Evolutionary conservation across 1,140 invertebrate species (phyloP).

Genomic region (Cephus cinctus): DNA sequence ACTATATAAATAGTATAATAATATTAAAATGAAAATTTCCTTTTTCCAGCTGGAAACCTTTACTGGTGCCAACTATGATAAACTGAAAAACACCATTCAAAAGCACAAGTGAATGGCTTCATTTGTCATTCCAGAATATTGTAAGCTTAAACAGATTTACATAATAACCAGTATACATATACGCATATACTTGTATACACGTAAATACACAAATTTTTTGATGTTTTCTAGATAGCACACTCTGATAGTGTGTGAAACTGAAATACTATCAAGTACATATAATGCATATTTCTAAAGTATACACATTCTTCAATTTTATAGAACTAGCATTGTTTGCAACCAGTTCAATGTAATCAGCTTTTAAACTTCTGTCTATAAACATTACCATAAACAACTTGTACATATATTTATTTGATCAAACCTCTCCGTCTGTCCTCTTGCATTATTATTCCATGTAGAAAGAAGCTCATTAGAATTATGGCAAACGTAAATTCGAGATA

Average conservation of each 20-base stretch:
- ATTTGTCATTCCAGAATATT: constrained; percentile 6
- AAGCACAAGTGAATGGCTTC: constrained; percentile 56
- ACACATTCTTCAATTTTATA: background rate
- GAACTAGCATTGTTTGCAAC: background rate
- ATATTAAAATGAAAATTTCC: constrained; percentile 22
- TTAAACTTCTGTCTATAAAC: background rate
- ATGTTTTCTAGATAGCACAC: background rate
- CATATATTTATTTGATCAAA: too few species aligned
- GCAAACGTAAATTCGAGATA: too few species aligned
- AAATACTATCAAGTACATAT: too few species aligned
- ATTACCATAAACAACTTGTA: too few species aligned
- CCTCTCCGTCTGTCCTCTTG: too few species aligned
- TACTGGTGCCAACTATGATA: constrained; percentile 77
- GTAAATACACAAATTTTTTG: constrained; percentile 7
- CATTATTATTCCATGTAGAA: too few species aligned
- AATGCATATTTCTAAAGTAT: background rate
- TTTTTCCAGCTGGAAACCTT: constrained; percentile 63
- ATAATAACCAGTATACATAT: background rate
- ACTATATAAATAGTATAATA: too few species aligned
- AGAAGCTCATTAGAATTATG: too few species aligned
- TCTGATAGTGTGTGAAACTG: background rate
- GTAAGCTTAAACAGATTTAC: background rate
- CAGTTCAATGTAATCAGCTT: background rate
- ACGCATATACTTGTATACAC: background rate
- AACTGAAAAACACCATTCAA: constrained; percentile 65